Base-by-base conservation (phyloP, 2,113 vertebrate species). In the Xenopus borealis region DNA sequence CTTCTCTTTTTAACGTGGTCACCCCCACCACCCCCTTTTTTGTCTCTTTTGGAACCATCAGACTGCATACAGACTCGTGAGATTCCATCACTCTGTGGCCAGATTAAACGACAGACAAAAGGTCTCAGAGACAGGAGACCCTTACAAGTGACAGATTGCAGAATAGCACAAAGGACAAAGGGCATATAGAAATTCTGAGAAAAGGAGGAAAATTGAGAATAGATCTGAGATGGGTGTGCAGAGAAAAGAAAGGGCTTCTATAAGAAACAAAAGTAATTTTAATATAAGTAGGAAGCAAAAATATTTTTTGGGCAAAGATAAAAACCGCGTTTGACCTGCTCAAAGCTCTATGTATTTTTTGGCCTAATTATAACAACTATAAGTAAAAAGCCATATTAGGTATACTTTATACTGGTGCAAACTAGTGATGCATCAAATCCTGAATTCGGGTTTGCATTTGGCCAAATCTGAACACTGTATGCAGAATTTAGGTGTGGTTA, bases 131-230 rank as follows among this genome's bases (percentile, higher is more conserved):
- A 59, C 66, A 63, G 27, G 50, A 62, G 30, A 30, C 45, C 46
- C 62, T 33, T 63, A 30, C 64, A 46, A 53, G 74, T 64, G 66
- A 75, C 73, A 75, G 66, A 62, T 64, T 47, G 18, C 55, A 18
- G 67, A 67, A 65, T 46, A 57, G 47, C 58, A 30, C 7, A 17
- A 27, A 63, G 59, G 66, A 64, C 67, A 77, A 23, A 12, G 52
- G 46, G 45, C n/a, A 16, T 45, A 69, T 57, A 58, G 27, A 75
- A 55, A 57, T n/a, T 17, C 14, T 44, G n/a, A 44, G 30, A 30
- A 4, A 68, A 30, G 9, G 47, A 30, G 30, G 20, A 27, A 66
- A 66, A 55, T 55, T 16, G 1, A 18, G 19, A 66, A 55, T 55
- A 3, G 3, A 55, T 55, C 53, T 55, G 53, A 45, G 63, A 66